A percentile compares a stretch with the other conserved stretches of the same genome.
phyloP scores from a whole-genome alignment of 2,797 vertebrate species.

The Vultur gryphus region DNA sequence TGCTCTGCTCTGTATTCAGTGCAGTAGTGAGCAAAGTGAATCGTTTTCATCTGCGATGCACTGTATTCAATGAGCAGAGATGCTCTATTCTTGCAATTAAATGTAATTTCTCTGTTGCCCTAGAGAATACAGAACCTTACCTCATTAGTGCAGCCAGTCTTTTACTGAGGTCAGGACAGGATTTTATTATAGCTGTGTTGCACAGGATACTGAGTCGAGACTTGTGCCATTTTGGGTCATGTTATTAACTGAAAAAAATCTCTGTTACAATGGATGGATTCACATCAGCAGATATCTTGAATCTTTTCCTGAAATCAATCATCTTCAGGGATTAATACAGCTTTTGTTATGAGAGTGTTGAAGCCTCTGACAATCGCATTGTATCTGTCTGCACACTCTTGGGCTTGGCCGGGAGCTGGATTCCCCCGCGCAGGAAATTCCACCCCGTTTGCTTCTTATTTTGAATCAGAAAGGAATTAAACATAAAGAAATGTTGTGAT shows the following conservation, averaged over 20 bases:
- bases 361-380: not conserved
- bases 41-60: not conserved
- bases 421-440: not conserved
- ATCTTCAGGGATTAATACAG: not conserved
- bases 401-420: not conserved
- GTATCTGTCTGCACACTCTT: not conserved
- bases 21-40: not conserved
- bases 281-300: not conserved
- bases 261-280: not conserved
- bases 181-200: not conserved
- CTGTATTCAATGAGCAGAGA: not conserved
- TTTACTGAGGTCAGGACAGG: not conserved
- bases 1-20: not conserved
- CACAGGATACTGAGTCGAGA: not conserved
- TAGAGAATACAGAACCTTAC: not conserved
- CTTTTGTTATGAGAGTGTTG: not conserved
- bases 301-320: not conserved
- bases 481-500: not conserved
- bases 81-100: not conserved
- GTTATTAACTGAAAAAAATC: not conserved
- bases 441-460: not conserved
- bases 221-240: not conserved
- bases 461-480: not conserved
- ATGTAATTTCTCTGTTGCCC: not conserved
- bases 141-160: not conserved